A percentile compares a stretch with the other conserved stretches of the same genome.
Evolutionary conservation across 2,113 vertebrate genomes (phyloP).

Genomic region (Rousettus leschenaultii): DNA sequence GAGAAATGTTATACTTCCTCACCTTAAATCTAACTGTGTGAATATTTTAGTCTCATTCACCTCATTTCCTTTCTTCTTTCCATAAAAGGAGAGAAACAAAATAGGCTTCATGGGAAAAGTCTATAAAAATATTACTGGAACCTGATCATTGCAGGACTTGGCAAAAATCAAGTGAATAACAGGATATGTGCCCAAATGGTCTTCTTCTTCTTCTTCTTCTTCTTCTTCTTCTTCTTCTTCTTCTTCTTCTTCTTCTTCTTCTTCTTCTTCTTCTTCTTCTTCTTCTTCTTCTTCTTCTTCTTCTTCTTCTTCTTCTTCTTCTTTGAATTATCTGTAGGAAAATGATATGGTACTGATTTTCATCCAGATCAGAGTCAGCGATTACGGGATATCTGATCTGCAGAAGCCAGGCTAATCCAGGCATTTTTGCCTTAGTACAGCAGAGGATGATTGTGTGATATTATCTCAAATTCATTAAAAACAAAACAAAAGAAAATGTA

Average conservation of each 20-base stretch:
- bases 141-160: not conserved
- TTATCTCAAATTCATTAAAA: not conserved
- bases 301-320: not conserved
- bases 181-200: not conserved
- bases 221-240: too few relatives aligned
- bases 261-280: too few relatives aligned
- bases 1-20: not conserved
- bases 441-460: not conserved
- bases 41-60: not conserved
- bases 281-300: too few relatives aligned
- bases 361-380: not conserved
- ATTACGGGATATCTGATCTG: not conserved
- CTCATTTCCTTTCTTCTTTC: not conserved
- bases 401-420: rapidly evolving
- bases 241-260: too few relatives aligned
- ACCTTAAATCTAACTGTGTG: not conserved
- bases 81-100: not conserved
- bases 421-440: not conserved
- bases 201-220: not conserved
- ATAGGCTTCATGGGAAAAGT: not conserved
- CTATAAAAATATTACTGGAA: not conserved
- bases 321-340: not conserved
- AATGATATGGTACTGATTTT: not conserved
- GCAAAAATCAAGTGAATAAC: not conserved
- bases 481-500: not conserved